Percentiles rank a stretch among this genome's conserved stretches.
These are phyloP conservation scores for Tetrapedia diversipes DNA, from an alignment of 2,888 invertebrate genomes.

Conservation along the genomic window DNA sequence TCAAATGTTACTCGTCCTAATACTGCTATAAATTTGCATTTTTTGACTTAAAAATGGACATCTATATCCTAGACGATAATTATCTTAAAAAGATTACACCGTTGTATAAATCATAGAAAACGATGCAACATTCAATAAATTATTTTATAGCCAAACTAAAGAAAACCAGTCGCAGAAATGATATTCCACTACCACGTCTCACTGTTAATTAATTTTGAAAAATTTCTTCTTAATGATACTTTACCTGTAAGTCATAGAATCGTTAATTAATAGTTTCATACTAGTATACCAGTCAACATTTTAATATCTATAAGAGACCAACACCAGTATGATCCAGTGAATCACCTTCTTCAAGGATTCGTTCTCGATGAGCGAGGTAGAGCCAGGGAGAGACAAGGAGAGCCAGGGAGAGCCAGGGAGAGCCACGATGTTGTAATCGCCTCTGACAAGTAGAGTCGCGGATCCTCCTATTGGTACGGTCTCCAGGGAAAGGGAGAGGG, in stretches of 20 bases:
- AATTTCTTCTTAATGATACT: not conserved
- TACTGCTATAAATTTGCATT: too few relatives aligned
- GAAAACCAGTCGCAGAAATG: too few relatives aligned
- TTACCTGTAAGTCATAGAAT: not conserved
- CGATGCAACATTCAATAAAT: too few relatives aligned
- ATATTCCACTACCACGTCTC: too few relatives aligned
- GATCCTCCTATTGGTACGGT: conserved; percentile 37
- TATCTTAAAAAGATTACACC: too few relatives aligned
- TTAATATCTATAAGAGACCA: not conserved
- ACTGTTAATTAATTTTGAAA: too few relatives aligned
- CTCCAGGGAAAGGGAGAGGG: conserved; percentile 28
- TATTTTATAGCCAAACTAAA: too few relatives aligned
- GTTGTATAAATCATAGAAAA: too few relatives aligned
- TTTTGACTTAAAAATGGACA: too few relatives aligned
- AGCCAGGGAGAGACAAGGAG: conserved; percentile 42
- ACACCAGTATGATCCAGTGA: not conserved
- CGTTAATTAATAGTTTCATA: too few relatives aligned
- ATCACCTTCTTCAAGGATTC: conserved; percentile 23
- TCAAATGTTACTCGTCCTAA: too few relatives aligned
- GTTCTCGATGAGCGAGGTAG: conserved; percentile 25
- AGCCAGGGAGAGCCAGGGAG: conserved; percentile 46
- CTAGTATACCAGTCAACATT: not conserved
- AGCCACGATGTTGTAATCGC: conserved; percentile 62
- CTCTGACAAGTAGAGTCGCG: conserved; percentile 40
- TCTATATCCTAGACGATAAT: too few relatives aligned